phyloP scores from a whole-genome alignment of 2,113 vertebrate species.

The Tupaia tana region DNA sequence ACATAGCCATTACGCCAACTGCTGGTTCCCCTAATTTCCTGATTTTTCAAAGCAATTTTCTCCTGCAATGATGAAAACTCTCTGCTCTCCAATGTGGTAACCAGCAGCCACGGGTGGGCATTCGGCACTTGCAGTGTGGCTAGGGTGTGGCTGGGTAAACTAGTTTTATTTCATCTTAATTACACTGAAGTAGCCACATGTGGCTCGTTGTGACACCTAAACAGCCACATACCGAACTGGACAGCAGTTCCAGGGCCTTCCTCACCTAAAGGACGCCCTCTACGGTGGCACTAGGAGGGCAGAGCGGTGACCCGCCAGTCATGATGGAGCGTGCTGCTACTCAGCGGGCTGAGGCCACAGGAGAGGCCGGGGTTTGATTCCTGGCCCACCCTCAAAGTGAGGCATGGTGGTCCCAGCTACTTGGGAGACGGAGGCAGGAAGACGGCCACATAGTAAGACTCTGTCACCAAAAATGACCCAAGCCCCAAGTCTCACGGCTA shows the following conservation, averaged over 20 bases:
- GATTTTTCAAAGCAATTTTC: slow-evolving; percentile 55
- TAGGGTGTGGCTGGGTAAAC: background rate
- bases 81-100: background rate
- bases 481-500: no score
- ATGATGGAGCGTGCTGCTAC: no score
- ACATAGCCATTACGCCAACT: no score
- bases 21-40: background rate
- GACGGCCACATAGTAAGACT: no score
- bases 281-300: background rate
- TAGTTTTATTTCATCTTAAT: slow-evolving; percentile 28
- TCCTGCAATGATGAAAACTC: slow-evolving; percentile 4
- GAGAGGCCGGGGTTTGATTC: no score
- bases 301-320: no score
- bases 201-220: background rate
- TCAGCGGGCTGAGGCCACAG: no score
- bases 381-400: no score
- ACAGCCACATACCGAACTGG: background rate
- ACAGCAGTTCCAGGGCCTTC: background rate
- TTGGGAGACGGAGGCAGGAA: no score
- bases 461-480: no score
- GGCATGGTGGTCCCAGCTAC: no score
- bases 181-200: background rate
- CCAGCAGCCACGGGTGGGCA: background rate
- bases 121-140: background rate
- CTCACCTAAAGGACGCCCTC: background rate